A percentile compares a stretch with the other conserved stretches of the same genome.
Evolutionary conservation across 2,888 invertebrate species (phyloP).

Genomic region (Sipha maydis): DNA sequence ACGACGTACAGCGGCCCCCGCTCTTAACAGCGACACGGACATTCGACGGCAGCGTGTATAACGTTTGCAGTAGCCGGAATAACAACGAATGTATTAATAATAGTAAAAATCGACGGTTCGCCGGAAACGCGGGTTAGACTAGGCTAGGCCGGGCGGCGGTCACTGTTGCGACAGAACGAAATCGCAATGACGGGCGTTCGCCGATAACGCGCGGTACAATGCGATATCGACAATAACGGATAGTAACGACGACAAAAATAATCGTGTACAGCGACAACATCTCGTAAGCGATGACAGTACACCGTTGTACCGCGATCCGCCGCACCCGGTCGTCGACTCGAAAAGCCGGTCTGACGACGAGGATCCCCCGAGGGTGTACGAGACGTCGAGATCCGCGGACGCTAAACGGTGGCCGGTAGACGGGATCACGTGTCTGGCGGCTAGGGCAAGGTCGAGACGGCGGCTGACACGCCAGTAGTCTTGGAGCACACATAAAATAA

Average conservation of each 20-base stretch:
- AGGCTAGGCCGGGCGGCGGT: background rate
- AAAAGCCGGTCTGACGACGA: slow-evolving; percentile 17
- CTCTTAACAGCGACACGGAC: no score
- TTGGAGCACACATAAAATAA: background rate
- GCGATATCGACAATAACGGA: no score
- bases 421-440: slow-evolving; percentile 17
- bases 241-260: no score
- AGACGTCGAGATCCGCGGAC: background rate
- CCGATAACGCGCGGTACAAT: background rate
- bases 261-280: no score
- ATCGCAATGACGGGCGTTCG: background rate
- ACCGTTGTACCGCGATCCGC: no score
- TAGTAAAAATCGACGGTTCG: background rate
- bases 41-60: background rate
- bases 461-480: no score
- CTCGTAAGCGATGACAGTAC: no score
- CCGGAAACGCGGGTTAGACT: background rate
- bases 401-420: slow-evolving; percentile 15
- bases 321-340: background rate
- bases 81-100: background rate
- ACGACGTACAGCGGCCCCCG: no score
- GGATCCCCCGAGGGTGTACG: background rate
- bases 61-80: background rate
- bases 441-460: background rate
- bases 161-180: background rate